phyloP scores from a whole-genome alignment of 2,113 vertebrate species.

The Stomatorhinus ivindoensis region DNA sequence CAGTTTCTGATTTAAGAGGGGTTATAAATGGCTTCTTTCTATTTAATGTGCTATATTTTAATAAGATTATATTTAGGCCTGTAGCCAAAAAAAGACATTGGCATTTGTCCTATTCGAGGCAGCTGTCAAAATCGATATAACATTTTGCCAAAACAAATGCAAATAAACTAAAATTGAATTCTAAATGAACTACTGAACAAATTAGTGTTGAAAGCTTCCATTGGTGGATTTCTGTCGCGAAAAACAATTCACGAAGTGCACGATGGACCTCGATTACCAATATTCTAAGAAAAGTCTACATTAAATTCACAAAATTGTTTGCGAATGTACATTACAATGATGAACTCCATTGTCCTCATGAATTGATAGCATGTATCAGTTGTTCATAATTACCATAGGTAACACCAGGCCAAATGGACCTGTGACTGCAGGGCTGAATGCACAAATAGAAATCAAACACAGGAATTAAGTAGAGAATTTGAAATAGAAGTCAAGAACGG shows the following conservation, averaged over 20 bases:
- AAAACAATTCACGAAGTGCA: neutral
- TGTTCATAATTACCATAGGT: neutral
- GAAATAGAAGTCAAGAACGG: neutral
- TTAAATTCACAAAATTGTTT: neutral
- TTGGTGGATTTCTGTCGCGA: neutral
- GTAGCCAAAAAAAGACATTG: neutral
- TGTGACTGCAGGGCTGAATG: neutral
- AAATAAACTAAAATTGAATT: neutral
- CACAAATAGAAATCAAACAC: neutral
- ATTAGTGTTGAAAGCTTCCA: neutral
- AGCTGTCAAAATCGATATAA: neutral
- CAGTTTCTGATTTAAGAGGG: neutral
- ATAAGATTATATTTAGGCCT: neutral
- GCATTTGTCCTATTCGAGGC: neutral
- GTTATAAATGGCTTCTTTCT: neutral
- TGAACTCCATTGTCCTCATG: neutral
- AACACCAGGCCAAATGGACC: neutral
- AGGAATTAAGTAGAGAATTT: neutral
- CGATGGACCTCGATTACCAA: neutral
- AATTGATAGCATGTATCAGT: neutral
- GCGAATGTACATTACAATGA: neutral
- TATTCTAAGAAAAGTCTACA: neutral
- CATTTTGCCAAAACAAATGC: neutral
- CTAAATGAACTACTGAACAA: neutral
- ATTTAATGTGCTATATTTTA: neutral